Evolutionary conservation across 2,888 invertebrate genomes (phyloP), one percentile per base, ranked within the genome.

Genomic region (Phymatocera aterrima): DNA sequence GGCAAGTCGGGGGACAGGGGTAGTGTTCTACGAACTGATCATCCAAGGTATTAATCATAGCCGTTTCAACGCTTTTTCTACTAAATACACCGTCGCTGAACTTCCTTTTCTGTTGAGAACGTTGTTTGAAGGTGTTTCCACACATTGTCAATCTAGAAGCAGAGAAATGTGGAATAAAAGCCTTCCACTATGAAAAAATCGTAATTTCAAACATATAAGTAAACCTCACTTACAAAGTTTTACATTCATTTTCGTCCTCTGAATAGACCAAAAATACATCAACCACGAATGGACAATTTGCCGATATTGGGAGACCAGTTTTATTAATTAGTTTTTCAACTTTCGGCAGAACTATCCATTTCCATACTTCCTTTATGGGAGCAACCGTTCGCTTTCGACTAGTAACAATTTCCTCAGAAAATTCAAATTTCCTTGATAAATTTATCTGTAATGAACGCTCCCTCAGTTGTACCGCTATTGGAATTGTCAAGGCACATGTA

Each of bases 351-450:
- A 94, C 92, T 12, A 94, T 92, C 92, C 95, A 94, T 89, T 97
- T 97, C 93, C 96, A 96, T 0, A 95, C 94, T 87, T 97, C 96
- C 87, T 97, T 97, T 31, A 88, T 72, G 78, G 78, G 87, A 70
- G 87, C 85, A 15, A 85, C 79, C 54, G 82, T 85, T 0, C 81
- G 24, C 80, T 82, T 87, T 15, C 87, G 80, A 31, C 37, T 72
- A 10, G 34, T 57, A 3, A 82, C 54, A 15, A 79, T 79, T 43
- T 78, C 79, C 10, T 83, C 81, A 0, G 81, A 77, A 12, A 88
- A 80, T 77, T 93, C 92, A 84, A 94, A 94, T 80, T 92, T 91
- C 0, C 93, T 91, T 12, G 91, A 88, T 15, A 96, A 86, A 6
- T 92, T 92, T 75, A 94, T 90, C 84, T 93, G 91, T 83, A 96